Conservation (phyloP, 2,888 invertebrate species). For the Pandemis heparana region DNA sequence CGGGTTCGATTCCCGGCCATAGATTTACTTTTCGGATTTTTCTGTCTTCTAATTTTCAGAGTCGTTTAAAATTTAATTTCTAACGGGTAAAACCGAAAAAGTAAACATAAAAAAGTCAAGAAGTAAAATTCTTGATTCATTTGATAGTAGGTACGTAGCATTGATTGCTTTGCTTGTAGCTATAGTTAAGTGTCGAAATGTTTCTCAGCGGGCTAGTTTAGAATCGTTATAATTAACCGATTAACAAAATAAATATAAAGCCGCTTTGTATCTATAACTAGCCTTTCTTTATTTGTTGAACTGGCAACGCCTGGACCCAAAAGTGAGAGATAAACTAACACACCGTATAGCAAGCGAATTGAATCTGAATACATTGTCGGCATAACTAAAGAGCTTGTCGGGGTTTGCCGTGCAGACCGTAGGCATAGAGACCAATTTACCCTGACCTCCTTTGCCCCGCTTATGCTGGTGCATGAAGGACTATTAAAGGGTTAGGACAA, state of each 20-base stretch:
- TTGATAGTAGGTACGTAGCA: no score
- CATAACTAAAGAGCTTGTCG: slow-evolving; percentile 73
- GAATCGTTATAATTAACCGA: neutral
- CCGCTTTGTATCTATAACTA: neutral
- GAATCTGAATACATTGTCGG: slow-evolving; percentile 74
- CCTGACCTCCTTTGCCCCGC: slow-evolving; percentile 49
- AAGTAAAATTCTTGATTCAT: no score
- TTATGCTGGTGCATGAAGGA: neutral
- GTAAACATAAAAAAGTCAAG: no score
- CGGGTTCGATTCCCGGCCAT: no score
- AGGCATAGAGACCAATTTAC: slow-evolving; percentile 53
- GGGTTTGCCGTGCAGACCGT: slow-evolving; percentile 55
- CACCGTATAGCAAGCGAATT: slow-evolving; percentile 60
- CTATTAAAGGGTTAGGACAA: slow-evolving; percentile 41
- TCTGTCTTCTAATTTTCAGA: no score
- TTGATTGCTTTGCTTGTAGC: no score
- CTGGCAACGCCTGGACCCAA: slow-evolving; percentile 45
- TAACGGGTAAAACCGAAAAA: no score
- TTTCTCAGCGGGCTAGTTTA: neutral
- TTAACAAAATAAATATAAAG: neutral
- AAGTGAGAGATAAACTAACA: slow-evolving; percentile 63
- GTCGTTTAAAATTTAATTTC: no score
- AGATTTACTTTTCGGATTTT: no score
- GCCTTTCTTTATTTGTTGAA: slow-evolving; percentile 3
- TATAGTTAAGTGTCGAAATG: no score